Conservation (phyloP, 2,888 invertebrate species). For the Athalia rosae region DNA sequence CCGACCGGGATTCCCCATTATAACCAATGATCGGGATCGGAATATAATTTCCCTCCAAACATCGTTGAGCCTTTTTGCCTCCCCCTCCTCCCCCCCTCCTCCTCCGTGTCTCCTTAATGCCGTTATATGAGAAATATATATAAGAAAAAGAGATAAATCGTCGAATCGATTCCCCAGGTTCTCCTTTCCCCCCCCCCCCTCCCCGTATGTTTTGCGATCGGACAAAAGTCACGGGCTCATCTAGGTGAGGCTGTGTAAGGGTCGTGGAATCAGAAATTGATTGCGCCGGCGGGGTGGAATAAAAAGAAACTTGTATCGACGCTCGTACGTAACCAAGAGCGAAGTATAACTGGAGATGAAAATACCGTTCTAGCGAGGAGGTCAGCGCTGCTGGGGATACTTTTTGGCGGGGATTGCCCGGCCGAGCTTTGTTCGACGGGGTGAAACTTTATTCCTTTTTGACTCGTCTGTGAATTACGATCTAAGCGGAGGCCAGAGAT, state of each 20-base stretch:
- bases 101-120: too few relatives aligned
- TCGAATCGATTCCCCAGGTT: constrained; percentile 11
- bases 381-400: constrained; percentile 4
- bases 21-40: neutral
- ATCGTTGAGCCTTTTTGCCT: too few relatives aligned
- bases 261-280: constrained; percentile 1
- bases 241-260: neutral
- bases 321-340: neutral
- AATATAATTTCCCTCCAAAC: too few relatives aligned
- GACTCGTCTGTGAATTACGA: constrained; percentile 42
- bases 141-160: neutral
- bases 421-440: constrained; percentile 34
- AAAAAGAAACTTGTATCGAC: constrained; percentile 2
- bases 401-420: neutral
- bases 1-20: neutral
- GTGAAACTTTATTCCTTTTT: constrained; percentile 35
- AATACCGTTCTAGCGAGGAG: constrained; percentile 8
- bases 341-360: constrained; percentile 30
- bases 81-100: too few relatives aligned
- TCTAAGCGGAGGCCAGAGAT: constrained; percentile 17
- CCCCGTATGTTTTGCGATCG: neutral
- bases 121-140: constrained; percentile 5
- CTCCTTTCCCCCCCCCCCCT: too few relatives aligned
- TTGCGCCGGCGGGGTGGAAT: neutral
- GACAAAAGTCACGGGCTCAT: neutral